Evolutionary conservation across 2,797 vertebrate genomes (phyloP), one percentile per base, ranked within the genome.

Genomic region (Lateolabrax maculatus): DNA sequence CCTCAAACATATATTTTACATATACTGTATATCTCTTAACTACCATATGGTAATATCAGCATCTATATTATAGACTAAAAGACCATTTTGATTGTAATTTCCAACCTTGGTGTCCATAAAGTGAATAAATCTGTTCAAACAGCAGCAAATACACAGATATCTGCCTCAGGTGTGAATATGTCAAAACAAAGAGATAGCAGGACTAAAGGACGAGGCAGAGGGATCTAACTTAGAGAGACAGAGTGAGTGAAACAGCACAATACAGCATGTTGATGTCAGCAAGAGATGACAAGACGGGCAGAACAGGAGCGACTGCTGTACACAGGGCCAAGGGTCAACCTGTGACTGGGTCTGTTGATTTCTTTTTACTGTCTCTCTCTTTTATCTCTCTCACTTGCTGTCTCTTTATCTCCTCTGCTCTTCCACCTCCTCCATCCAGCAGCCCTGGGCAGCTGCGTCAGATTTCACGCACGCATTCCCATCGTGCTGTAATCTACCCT

Each of bases 401-500:
- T 75, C 21, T 76, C 71, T 75, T 73, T 69, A 52, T 72, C 60
- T 72, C 65, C 51, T 37, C 67, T 3, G n/a, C 67, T 77, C 84
- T 62, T 77, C 62, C 63, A 31, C 78, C 77, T 77, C 72, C 72
- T 83, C 76, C 21, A 39, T 89, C 87, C 86, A 56, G 61, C 76
- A 81, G 90, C 88, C 80, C 83, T 77, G 83, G 89, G 89, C 90
- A 91, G 87, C 90, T 93, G 87, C 77, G 74, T 73, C 89, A 89
- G 70, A 92, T 93, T 93, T 93, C 84, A 93, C 66, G 89, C 89
- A 87, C 72, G 75, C 85, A 89, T 94, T 91, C 85, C 80, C 70
- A 64, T 85, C 36, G 44, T 78, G 79, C 86, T 60, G 79, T 93
- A 90, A 95, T 92, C 75, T 27, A 67, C 68, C 65, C 86, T 93